Conservation (phyloP, 2,888 invertebrate species). For the Azorinus chamasolen region DNA sequence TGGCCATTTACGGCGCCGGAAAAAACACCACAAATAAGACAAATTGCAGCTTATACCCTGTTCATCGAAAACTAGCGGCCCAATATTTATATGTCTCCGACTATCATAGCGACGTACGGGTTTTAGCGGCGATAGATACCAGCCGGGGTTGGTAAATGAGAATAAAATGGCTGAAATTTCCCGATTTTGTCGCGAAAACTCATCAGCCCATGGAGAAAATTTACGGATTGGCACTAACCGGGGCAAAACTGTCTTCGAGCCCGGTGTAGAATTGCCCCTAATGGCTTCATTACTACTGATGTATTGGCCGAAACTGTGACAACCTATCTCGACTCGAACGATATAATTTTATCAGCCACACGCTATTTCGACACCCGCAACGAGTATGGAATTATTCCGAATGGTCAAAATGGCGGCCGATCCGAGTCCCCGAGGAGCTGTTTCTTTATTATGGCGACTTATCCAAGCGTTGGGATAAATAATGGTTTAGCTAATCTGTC, state of each 20-base stretch:
- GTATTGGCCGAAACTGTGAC: constrained; percentile 29
- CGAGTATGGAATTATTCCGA: constrained; percentile 22
- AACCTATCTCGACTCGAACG: constrained; percentile 6
- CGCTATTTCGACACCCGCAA: constrained; percentile 25
- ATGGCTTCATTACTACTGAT: constrained; percentile 37
- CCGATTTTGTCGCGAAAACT: constrained; percentile 28
- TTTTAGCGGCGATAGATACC: too few relatives aligned
- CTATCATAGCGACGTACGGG: too few relatives aligned
- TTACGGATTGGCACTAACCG: constrained; percentile 32
- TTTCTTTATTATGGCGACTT: constrained; percentile 19
- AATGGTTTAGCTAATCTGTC: constrained; percentile 26
- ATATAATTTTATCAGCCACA: constrained; percentile 20
- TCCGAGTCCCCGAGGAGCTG: constrained; percentile 5
- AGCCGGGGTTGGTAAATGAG: constrained; percentile 7
- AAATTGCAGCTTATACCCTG: too few relatives aligned
- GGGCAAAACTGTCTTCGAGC: constrained; percentile 10
- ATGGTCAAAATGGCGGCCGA: constrained; percentile 29
- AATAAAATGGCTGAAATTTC: constrained; percentile 25
- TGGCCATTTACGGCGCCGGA: too few relatives aligned
- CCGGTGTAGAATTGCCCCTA: constrained; percentile 16
- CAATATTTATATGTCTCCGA: too few relatives aligned
- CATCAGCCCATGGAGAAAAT: constrained; percentile 32
- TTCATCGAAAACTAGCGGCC: too few relatives aligned
- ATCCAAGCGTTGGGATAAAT: constrained; percentile 25
- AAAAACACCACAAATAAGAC: too few relatives aligned